Conservation (phyloP, 92 coral and sea anemone genomes). For the Phymanthus crucifer region DNA sequence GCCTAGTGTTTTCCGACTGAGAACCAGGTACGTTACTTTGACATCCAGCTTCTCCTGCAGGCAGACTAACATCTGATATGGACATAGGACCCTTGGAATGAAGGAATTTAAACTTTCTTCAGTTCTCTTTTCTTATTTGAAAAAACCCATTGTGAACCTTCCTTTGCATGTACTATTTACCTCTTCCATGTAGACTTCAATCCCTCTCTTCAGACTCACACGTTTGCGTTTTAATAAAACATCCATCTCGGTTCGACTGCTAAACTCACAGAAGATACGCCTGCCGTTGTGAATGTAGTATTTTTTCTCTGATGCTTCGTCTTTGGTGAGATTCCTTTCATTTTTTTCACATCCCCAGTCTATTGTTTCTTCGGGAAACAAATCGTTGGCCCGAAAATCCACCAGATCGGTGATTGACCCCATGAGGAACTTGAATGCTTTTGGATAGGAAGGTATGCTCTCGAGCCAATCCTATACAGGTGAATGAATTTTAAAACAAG, state of each 20-base stretch:
- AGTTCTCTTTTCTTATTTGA: too few species aligned
- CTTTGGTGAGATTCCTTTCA: conserved; percentile 12
- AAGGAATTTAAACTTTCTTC: neutral
- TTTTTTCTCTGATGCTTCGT: conserved; percentile 17
- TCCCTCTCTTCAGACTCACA: conserved; percentile 47
- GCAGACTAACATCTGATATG: too few species aligned
- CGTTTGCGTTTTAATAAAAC: conserved; percentile 37
- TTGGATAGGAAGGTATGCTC: conserved; percentile 46
- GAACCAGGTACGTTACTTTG: neutral
- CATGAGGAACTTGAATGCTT: too few species aligned
- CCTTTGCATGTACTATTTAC: too few species aligned
- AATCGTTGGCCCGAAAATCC: too few species aligned
- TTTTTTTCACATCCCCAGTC: conserved; percentile 58
- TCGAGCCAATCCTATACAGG: conserved; percentile 40
- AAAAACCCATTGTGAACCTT: too few species aligned
- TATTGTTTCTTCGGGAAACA: too few species aligned
- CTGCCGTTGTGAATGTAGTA: neutral
- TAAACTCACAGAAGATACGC: conserved; percentile 32
- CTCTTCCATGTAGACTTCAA: conserved; percentile 58
- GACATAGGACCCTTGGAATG: conserved; percentile 42
- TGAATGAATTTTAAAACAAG: too few species aligned
- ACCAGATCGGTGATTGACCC: too few species aligned
- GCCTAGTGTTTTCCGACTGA: neutral
- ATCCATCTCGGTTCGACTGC: conserved; percentile 37
- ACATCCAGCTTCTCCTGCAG: conserved; percentile 14